Evolutionary conservation across 2,113 vertebrate species (phyloP).

Genomic region (Cromileptes altivelis): DNA sequence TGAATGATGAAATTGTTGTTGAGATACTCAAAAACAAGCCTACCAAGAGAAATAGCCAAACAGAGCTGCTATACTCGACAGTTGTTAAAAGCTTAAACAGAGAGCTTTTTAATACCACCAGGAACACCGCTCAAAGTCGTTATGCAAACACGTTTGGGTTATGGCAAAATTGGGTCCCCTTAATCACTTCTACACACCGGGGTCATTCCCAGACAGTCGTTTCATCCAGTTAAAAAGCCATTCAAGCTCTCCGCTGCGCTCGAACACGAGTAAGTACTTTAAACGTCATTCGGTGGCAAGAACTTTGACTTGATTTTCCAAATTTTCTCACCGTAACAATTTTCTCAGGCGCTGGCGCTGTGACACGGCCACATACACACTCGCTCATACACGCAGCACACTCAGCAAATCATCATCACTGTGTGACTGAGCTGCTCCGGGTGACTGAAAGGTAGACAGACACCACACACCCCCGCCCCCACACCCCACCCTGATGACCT

Average conservation of each 20-base stretch:
- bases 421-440: slow-evolving; percentile 39
- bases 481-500: slow-evolving; percentile 27
- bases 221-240: slow-evolving; percentile 74
- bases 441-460: slow-evolving; percentile 50
- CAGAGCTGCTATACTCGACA: slow-evolving; percentile 8
- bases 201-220: slow-evolving; percentile 78
- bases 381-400: slow-evolving; percentile 14
- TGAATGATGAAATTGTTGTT: slow-evolving; percentile 8
- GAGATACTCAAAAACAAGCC: slow-evolving; percentile 14
- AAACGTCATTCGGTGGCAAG: slow-evolving; percentile 59
- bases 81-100: slow-evolving; percentile 66
- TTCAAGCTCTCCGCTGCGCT: slow-evolving; percentile 51
- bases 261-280: slow-evolving; percentile 69
- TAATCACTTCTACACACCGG: slow-evolving; percentile 77
- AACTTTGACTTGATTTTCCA: slow-evolving; percentile 68
- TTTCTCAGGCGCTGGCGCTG: slow-evolving; percentile 69
- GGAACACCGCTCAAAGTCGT: slow-evolving; percentile 61
- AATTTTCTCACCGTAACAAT: slow-evolving; percentile 69
- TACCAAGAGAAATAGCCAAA: slow-evolving; percentile 27
- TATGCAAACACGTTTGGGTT: slow-evolving; percentile 72
- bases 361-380: slow-evolving; percentile 50
- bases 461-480: neutral
- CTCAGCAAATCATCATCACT: slow-evolving; percentile 53
- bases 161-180: slow-evolving; percentile 68
- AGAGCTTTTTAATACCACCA: slow-evolving; percentile 56